A percentile compares a stretch with the other conserved stretches of the same genome.
These are phyloP conservation scores for Holothuria glaberrima DNA, from an alignment of 35 echinoderm and acorn worm species.

Conservation along the genomic window DNA sequence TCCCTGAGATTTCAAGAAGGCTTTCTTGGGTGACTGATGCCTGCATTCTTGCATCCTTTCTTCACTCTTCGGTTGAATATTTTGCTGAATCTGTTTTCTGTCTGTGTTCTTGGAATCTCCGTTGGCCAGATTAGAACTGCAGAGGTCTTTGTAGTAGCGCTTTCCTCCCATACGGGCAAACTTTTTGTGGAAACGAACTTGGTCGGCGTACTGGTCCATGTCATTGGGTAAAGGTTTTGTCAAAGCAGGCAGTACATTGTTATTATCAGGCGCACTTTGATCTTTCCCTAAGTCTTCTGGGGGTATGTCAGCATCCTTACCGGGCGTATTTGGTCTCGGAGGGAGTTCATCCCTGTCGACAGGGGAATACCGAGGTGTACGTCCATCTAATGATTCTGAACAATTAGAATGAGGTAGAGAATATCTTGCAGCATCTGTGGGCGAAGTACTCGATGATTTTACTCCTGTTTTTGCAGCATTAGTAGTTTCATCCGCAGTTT, in stretches of 20 bases:
- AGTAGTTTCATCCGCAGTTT: not conserved
- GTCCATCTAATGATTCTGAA: constrained; percentile 28
- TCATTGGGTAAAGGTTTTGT: not conserved
- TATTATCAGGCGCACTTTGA: not conserved
- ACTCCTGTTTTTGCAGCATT: constrained; percentile 46
- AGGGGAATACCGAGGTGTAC: constrained; percentile 1
- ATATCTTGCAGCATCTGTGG: constrained; percentile 34
- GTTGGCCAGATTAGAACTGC: constrained; percentile 13
- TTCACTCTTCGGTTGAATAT: constrained; percentile 18
- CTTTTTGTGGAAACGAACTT: constrained; percentile 45
- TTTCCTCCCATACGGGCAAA: constrained; percentile 59
- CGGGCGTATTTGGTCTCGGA: constrained; percentile 35
- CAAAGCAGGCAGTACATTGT: constrained; percentile 5
- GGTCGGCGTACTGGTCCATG: constrained; percentile 28
- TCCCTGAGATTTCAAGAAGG: constrained; percentile 55
- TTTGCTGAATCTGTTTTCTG: constrained; percentile 29
- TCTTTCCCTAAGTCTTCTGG: not conserved
- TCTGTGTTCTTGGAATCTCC: not conserved
- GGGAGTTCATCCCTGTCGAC: constrained; percentile 31
- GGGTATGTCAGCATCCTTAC: not conserved
- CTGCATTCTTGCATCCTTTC: constrained; percentile 10
- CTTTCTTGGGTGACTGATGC: constrained; percentile 65
- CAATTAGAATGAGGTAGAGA: constrained; percentile 49
- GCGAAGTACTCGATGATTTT: not conserved
- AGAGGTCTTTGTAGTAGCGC: constrained; percentile 45